phyloP scores from a whole-genome alignment of 2,113 vertebrate species.

The Nymphicus hollandicus region DNA sequence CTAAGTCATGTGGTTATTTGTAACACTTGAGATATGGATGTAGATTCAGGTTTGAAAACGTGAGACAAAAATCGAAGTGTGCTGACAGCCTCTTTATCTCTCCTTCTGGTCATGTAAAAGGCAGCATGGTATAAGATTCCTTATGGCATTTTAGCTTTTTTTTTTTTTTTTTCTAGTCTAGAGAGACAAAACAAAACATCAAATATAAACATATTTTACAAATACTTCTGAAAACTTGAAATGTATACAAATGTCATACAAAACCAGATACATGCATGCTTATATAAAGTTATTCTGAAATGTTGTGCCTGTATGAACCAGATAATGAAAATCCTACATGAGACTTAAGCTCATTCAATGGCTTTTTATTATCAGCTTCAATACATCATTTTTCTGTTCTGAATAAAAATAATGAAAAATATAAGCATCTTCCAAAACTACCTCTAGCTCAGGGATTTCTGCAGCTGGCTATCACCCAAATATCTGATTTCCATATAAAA shows the following conservation, averaged over 20 bases:
- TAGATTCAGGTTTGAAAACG: neutral
- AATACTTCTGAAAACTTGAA: neutral
- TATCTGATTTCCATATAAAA: neutral
- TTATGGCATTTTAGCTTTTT: neutral
- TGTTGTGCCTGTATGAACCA: neutral
- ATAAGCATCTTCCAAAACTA: neutral
- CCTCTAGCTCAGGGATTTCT: neutral
- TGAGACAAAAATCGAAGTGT: neutral
- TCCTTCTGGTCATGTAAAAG: neutral
- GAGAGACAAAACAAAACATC: neutral
- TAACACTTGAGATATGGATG: neutral
- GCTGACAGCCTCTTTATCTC: neutral
- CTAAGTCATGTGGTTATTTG: neutral
- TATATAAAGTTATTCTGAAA: neutral
- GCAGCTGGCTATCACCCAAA: neutral
- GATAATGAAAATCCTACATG: neutral
- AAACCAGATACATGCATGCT: fast-evolving
- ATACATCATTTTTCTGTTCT: neutral
- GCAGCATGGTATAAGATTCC: neutral
- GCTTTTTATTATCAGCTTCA: neutral
- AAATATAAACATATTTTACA: neutral
- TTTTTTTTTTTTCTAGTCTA: neutral
- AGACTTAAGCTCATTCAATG: neutral
- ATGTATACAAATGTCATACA: neutral
- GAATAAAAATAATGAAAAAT: neutral